phyloP scores from a whole-genome alignment of 2,113 vertebrate species.

The Cyprinodon brontotheroides region DNA sequence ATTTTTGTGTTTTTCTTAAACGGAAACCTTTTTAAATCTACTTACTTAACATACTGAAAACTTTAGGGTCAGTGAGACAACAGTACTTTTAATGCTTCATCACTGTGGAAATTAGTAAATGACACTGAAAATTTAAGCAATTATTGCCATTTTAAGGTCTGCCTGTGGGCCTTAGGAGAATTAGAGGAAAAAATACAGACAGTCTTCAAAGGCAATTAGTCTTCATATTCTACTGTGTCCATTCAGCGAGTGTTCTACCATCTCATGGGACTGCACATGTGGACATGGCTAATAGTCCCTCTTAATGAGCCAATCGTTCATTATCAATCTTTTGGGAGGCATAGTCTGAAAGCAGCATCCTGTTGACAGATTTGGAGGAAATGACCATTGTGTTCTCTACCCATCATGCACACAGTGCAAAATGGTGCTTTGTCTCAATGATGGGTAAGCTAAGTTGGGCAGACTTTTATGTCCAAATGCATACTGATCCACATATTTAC shows the following conservation, averaged over 20 bases:
- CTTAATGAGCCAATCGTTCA: constrained; percentile 85
- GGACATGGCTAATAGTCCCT: constrained; percentile 84
- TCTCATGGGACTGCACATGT: constrained; percentile 79
- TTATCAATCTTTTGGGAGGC: constrained; percentile 82
- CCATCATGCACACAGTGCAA: constrained; percentile 52
- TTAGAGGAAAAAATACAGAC: constrained; percentile 75
- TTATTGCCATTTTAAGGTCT: constrained; percentile 64
- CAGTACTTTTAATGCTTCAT: constrained; percentile 32
- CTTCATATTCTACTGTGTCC: constrained; percentile 82
- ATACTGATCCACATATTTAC: constrained; percentile 34
- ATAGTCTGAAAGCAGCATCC: constrained; percentile 70
- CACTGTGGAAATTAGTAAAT: constrained; percentile 62
- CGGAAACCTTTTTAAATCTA: neutral
- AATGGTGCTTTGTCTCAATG: constrained; percentile 62
- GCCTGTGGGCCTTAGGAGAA: constrained; percentile 63
- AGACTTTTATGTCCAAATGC: constrained; percentile 49
- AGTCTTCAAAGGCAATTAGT: constrained; percentile 83
- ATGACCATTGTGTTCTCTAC: constrained; percentile 53
- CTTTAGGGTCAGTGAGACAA: constrained; percentile 21
- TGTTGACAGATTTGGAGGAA: constrained; percentile 77
- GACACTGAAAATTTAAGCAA: constrained; percentile 66
- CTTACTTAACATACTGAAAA: constrained; percentile 2
- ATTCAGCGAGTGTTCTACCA: constrained; percentile 75
- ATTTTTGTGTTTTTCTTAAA: neutral
- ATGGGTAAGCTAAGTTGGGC: constrained; percentile 69